Evolutionary conservation across 2,113 vertebrate genomes (phyloP).

Genomic region (Sander vitreus): DNA sequence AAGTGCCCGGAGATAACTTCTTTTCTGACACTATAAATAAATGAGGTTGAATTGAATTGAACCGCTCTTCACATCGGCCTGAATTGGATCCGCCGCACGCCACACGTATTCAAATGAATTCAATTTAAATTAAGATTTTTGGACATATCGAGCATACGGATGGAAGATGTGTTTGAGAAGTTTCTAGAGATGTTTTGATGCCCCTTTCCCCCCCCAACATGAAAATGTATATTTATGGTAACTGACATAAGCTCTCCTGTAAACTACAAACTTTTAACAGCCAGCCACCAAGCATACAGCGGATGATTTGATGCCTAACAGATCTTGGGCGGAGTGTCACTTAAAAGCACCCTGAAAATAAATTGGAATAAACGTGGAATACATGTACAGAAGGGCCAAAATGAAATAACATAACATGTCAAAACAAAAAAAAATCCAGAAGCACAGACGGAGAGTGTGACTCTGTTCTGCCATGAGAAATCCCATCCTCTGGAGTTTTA

Average conservation of each 20-base stretch:
- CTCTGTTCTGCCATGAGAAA: constrained; percentile 13
- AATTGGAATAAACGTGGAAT: background rate
- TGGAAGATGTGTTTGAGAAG: background rate
- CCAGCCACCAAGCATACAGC: background rate
- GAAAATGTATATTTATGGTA: background rate
- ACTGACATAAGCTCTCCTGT: background rate
- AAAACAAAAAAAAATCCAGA: background rate
- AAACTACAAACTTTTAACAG: background rate
- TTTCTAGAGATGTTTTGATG: background rate
- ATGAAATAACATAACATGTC: background rate
- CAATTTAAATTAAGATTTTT: background rate
- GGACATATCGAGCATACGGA: background rate
- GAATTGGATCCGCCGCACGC: no score
- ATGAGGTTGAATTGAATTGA: no score
- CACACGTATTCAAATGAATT: no score
- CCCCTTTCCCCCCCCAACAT: no score
- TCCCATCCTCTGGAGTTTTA: constrained; percentile 14
- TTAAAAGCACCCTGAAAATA: background rate
- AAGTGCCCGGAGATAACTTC: no score
- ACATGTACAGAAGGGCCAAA: background rate
- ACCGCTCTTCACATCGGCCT: no score
- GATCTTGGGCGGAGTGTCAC: background rate
- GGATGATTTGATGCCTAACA: background rate
- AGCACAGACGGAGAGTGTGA: constrained; percentile 1
- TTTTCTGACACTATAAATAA: no score